Conservation (phyloP, 2,113 vertebrate genomes). For the Platysteira castanea region DNA sequence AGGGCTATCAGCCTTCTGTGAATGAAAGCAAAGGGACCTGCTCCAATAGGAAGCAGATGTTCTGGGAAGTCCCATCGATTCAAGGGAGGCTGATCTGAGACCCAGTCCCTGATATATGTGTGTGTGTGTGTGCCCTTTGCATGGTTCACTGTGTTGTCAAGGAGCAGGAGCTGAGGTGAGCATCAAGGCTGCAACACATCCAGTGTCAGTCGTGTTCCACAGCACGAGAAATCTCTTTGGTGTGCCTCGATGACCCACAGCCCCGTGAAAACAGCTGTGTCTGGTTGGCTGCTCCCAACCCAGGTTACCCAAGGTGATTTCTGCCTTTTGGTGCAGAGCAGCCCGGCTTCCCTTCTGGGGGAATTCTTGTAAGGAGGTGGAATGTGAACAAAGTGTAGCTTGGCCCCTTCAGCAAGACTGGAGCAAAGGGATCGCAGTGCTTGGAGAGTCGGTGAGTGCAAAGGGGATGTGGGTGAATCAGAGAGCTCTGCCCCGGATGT, state of each 20-base stretch:
- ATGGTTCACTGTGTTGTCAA: not conserved
- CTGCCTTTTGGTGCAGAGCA: not conserved
- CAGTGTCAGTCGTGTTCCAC: not conserved
- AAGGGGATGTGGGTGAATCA: not conserved
- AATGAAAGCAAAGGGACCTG: not conserved
- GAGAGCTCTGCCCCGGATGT: constrained; percentile 17
- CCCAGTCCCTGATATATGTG: too few relatives aligned
- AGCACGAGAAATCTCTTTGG: not conserved
- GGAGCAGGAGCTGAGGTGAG: not conserved
- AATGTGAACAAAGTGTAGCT: not conserved
- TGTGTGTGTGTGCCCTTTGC: not conserved
- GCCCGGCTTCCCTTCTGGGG: not conserved
- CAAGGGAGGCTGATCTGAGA: not conserved
- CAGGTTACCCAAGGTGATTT: not conserved
- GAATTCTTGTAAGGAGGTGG: not conserved
- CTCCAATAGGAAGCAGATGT: not conserved
- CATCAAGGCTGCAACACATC: not conserved
- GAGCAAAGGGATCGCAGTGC: not conserved
- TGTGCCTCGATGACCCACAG: not conserved
- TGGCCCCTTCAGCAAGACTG: not conserved
- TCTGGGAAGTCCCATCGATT: not conserved
- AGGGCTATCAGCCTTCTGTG: not conserved
- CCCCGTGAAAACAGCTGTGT: not conserved
- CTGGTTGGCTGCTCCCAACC: not conserved
- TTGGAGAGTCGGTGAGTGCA: not conserved